A percentile compares a stretch with the other conserved stretches of the same genome.
phyloP scores from a whole-genome alignment of 2,888 invertebrate species.

The Charanyca ferruginea region DNA sequence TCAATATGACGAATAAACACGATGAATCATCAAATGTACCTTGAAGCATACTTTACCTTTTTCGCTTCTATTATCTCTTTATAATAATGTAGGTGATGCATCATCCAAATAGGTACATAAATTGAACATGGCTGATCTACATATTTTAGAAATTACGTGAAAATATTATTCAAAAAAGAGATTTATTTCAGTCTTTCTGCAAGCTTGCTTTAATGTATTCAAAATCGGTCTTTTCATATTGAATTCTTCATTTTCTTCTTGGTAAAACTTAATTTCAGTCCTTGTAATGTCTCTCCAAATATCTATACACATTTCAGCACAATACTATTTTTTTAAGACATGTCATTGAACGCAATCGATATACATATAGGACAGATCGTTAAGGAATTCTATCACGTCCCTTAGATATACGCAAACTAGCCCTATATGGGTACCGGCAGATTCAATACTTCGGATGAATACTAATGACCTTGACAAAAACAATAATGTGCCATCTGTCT shows the following conservation, averaged over 20 bases:
- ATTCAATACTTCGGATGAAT: slow-evolving; percentile 59
- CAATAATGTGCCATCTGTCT: slow-evolving; percentile 33
- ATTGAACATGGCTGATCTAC: slow-evolving; percentile 19
- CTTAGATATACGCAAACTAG: slow-evolving; percentile 47
- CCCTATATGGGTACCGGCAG: slow-evolving; percentile 57
- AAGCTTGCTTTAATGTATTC: not conserved
- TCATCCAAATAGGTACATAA: slow-evolving; percentile 24
- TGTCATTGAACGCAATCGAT: slow-evolving; percentile 18
- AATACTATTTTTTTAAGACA: not conserved
- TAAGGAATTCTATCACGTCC: slow-evolving; percentile 41
- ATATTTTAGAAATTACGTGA: not conserved
- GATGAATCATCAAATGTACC: slow-evolving; percentile 55
- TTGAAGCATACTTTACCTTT: slow-evolving; percentile 45
- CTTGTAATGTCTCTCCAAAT: not conserved
- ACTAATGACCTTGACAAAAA: slow-evolving; percentile 59
- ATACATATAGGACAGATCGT: slow-evolving; percentile 21
- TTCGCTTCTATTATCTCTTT: slow-evolving; percentile 41
- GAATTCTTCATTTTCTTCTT: not conserved
- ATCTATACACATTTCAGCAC: too few species aligned
- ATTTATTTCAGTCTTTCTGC: not conserved
- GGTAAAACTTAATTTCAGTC: too few species aligned
- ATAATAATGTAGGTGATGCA: slow-evolving; percentile 27
- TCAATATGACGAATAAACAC: slow-evolving; percentile 55
- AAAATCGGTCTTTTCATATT: too few species aligned
- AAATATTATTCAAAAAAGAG: not conserved